Conservation (phyloP, 92 coral and sea anemone genomes). For the Epizoanthus illoricatus region DNA sequence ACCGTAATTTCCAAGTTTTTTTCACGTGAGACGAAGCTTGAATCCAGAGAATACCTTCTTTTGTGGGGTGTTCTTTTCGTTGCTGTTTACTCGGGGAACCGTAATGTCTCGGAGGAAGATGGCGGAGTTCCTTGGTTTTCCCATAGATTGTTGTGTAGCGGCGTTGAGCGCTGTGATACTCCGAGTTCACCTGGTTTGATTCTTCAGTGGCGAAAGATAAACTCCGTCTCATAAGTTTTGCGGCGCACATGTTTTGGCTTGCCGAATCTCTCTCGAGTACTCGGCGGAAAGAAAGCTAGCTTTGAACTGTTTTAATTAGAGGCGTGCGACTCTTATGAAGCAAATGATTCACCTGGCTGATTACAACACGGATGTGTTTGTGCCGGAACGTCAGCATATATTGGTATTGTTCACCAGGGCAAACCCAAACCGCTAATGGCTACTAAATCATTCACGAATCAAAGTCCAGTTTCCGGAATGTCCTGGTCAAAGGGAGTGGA, state of each 20-base stretch:
- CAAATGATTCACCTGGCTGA: no score
- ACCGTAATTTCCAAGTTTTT: conserved; percentile 30
- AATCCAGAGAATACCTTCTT: conserved; percentile 37
- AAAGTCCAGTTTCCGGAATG: no score
- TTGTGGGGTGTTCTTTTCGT: conserved; percentile 12
- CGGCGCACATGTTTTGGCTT: conserved; percentile 24
- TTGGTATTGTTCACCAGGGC: no score
- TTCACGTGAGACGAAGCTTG: conserved; percentile 23
- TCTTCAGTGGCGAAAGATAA: conserved; percentile 23
- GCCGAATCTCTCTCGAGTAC: no score
- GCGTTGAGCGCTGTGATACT: neutral
- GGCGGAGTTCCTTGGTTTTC: conserved; percentile 1
- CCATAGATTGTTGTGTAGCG: conserved; percentile 26
- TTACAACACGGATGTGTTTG: no score
- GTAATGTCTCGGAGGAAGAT: conserved; percentile 31
- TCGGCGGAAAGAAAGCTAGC: no score
- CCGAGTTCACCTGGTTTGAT: neutral
- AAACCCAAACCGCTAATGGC: no score
- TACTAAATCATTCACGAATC: no score
- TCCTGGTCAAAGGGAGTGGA: no score
- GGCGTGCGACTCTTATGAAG: no score
- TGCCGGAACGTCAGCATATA: no score
- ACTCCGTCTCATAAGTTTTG: conserved; percentile 24
- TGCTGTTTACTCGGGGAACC: neutral
- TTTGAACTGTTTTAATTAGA: no score